Evolutionary conservation across 2,888 invertebrate genomes (phyloP), one percentile per base, ranked within the genome.

Genomic region (Pterobdella sp.): DNA sequence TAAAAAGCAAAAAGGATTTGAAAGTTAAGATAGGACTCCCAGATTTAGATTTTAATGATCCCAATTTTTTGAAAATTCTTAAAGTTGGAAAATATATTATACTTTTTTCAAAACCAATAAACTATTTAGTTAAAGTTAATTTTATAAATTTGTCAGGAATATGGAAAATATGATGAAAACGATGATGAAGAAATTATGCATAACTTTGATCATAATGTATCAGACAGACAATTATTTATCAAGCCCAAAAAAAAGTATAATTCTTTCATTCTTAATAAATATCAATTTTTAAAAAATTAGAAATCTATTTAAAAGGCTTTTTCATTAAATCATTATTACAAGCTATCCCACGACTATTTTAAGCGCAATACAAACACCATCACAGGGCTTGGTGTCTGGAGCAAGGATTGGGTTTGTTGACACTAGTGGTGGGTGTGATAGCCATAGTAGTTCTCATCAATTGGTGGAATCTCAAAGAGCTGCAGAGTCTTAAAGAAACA

Each of bases 401-500:
- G 26, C 75, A 76, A 52, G 67, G 52, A 3, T 14, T 65, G 4
- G 65, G 64, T 32, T 74, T 72, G n/a, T 42, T 74, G 56, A 1
- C 36, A 2, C 31, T 76, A 31, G 18, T 76, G 26, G 56, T 56
- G 18, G 32, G 31, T 32, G 37, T 77, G n/a, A 71, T 34, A 22
- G 35, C 75, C 18, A 75, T 77, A 37, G 74, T 77, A 18, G 26
- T 73, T 14, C 32, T 75, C 29, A 67, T 77, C 36, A 77, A 77
- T 49, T 71, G 69, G 49, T 77, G 77, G 66, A 77, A 77, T 56
- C 36, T 63, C 35, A 75, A 75, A 32, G 77, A 77, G 67, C 68
- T 77, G 29, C 74, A 77, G 64, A 34, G 73, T n/a, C 66, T 77
- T 31, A 77, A 77, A 60, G 74, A 74, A 49, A 73, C 76, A 22